Percentiles rank a stretch among this genome's conserved stretches.
phyloP scores from a whole-genome alignment of 2,888 invertebrate genomes.

The Tiphia femorata region DNA sequence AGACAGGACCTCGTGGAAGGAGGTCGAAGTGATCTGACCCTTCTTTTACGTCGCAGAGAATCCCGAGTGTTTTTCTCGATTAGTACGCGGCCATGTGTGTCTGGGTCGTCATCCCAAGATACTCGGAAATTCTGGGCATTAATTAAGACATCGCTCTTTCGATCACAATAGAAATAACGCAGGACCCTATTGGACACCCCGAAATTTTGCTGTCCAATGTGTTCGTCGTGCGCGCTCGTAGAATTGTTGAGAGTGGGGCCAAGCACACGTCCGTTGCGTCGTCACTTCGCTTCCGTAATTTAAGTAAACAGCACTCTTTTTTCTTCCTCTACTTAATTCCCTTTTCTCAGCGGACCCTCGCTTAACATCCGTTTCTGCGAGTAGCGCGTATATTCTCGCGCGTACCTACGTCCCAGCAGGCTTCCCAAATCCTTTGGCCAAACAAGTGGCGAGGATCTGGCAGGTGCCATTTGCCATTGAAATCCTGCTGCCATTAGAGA shows the following conservation, averaged over 20 bases:
- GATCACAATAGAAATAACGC: too few relatives aligned
- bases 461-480: conserved; percentile 60
- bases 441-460: conserved; percentile 50
- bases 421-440: conserved; percentile 50
- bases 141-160: too few relatives aligned
- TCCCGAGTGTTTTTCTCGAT: too few relatives aligned
- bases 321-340: background rate
- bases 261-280: too few relatives aligned
- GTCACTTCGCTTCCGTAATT: background rate
- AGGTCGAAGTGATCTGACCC: background rate
- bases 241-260: too few relatives aligned
- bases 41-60: too few relatives aligned
- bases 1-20: conserved; percentile 2
- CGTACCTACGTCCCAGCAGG: conserved; percentile 30
- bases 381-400: conserved; percentile 23
- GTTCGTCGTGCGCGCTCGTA: too few relatives aligned
- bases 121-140: too few relatives aligned
- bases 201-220: too few relatives aligned
- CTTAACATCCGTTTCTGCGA: conserved; percentile 15
- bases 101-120: too few relatives aligned
- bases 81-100: too few relatives aligned
- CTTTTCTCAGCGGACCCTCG: conserved; percentile 13
- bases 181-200: too few relatives aligned
- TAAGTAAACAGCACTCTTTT: background rate
- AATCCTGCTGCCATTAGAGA: conserved; percentile 60